These are phyloP conservation scores for Cinclus mexicanus DNA, from an alignment of 2,113 vertebrate species.

Conservation along the genomic window DNA sequence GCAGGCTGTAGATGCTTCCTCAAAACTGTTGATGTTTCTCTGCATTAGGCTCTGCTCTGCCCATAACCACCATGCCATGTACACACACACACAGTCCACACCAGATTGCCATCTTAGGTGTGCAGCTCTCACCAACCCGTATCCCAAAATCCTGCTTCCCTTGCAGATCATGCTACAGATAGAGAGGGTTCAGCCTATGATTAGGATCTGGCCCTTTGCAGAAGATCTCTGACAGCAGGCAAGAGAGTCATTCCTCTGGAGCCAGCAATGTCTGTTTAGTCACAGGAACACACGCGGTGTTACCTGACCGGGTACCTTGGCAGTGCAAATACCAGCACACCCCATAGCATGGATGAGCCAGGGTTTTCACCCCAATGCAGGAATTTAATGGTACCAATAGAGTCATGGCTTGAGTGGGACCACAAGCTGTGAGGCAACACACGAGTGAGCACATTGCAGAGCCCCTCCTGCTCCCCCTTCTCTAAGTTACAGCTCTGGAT, in stretches of 20 bases:
- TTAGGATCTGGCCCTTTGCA: neutral
- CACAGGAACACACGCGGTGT: neutral
- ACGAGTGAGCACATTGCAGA: neutral
- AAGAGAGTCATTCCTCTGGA: neutral
- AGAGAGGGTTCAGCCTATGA: neutral
- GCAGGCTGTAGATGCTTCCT: neutral
- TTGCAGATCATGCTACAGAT: constrained; percentile 22
- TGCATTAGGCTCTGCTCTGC: neutral
- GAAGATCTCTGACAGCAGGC: neutral
- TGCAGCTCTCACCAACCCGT: neutral
- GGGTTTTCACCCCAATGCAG: neutral
- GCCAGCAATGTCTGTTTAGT: neutral
- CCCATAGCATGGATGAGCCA: rapidly evolving
- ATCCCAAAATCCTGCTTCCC: constrained; percentile 12
- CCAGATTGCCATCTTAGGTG: neutral
- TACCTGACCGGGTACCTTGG: rapidly evolving
- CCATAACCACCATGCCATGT: neutral
- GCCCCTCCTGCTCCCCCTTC: neutral
- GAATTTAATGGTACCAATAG: neutral
- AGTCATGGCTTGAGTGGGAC: neutral
- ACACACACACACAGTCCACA: neutral
- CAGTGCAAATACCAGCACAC: neutral
- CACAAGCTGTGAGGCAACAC: neutral
- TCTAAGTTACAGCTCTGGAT: neutral
- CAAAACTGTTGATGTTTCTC: neutral